Percentiles rank a stretch among this genome's conserved stretches.
Conservation (phyloP, 2,888 invertebrate genomes). For the Cheilosia scutellata region DNA sequence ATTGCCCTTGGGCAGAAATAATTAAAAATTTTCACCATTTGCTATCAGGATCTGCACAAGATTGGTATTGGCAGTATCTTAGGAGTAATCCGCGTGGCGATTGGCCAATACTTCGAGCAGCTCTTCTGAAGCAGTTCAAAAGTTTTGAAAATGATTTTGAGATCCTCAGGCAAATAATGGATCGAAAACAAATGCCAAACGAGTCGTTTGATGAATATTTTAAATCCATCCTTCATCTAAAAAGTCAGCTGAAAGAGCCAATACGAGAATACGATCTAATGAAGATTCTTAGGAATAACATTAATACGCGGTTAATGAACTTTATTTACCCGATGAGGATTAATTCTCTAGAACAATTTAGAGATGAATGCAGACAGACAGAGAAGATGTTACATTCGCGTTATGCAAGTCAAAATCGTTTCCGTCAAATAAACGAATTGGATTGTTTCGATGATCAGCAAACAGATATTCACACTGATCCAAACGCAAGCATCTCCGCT, state of each 20-base stretch:
- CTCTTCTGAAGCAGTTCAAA: constrained; percentile 26
- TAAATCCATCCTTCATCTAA: neutral
- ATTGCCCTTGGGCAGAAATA: constrained; percentile 18
- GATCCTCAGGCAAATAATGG: constrained; percentile 23
- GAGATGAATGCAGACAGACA: neutral
- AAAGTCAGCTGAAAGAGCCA: neutral
- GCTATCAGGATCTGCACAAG: constrained; percentile 15
- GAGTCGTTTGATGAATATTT: constrained; percentile 24
- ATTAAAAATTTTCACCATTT: constrained; percentile 32
- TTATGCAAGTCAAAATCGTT: neutral
- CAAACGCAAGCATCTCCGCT: too few relatives aligned
- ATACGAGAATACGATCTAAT: neutral
- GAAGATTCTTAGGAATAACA: neutral
- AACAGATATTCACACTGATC: too few relatives aligned
- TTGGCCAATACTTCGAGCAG: constrained; percentile 33
- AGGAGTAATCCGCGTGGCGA: constrained; percentile 7
- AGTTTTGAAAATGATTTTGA: constrained; percentile 36
- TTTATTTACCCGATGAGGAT: constrained; percentile 4
- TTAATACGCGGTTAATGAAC: neutral
- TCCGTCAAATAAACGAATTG: neutral
- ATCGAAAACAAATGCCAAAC: constrained; percentile 24
- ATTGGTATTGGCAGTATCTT: constrained; percentile 49
- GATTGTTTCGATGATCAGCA: too few relatives aligned
- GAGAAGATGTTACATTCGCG: constrained; percentile 1
- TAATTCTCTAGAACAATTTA: neutral